Evolutionary conservation across 2,888 invertebrate species (phyloP), one percentile per base, ranked within the genome.

Genomic region (Agrotis clavis): DNA sequence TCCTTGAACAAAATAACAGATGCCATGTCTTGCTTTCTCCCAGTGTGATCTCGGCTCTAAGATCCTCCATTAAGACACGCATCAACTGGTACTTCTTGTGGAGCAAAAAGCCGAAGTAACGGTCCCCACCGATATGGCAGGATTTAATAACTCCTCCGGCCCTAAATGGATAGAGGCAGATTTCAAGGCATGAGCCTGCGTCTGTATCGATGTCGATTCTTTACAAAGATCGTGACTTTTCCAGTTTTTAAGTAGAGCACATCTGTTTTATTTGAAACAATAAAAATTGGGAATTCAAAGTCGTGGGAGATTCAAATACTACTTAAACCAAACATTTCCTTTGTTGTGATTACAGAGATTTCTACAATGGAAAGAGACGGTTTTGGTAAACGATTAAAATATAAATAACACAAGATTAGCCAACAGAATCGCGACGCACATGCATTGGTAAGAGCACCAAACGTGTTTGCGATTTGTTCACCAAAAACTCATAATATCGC

Each of bases 101-200:
- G 87, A 87, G 89, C 88, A 93, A 93, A 92, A 94, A 92, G 84
- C 86, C 73, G 83, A 88, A 81, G 86, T 94, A 95, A 94, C 95
- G 95, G 94, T 87, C 82, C 87, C 77, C 81, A 89, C 94, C 90
- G 89, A 93, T 94, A 95, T 91, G 93, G 95, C 87, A 84, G 90
- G 94, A 93, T 94, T 95, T 94, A 95, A 95, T 94, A 94, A 93
- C 90, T 90, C 85, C 86, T 84, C 87, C 81, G 65, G 70, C 93
- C 92, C 88, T 93, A 93, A 91, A 94, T 88, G 94, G 95, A 81
- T 67, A 82, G 87, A 83, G 85, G 86, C 86, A 87, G 89, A 91
- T 88, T 88, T 89, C 87, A 82, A 87, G 83, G 71, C 77, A 79
- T 73, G 83, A 77, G 71, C 75, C 77, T 74, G 77, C 16, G 77